Conservation (phyloP, 2,888 invertebrate genomes). For the Neocrepidodera transversa region DNA sequence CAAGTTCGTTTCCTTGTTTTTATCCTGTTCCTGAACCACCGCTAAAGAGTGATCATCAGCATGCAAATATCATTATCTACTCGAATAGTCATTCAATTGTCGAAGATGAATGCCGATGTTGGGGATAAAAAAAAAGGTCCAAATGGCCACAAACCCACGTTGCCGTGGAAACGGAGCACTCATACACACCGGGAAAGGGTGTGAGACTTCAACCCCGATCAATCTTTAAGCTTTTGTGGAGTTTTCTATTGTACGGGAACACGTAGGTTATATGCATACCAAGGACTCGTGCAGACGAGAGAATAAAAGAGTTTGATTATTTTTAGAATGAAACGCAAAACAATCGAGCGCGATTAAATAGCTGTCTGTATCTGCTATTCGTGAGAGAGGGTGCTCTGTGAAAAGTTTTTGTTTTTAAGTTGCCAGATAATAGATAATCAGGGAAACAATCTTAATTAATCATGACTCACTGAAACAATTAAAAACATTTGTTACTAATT, state of each 20-base stretch:
- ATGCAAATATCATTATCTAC: constrained; percentile 61
- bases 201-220: constrained; percentile 55
- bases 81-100: constrained; percentile 60
- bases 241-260: constrained; percentile 54
- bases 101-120: constrained; percentile 56
- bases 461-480: too few relatives aligned
- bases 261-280: constrained; percentile 46
- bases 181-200: constrained; percentile 54
- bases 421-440: too few relatives aligned
- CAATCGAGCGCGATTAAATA: constrained; percentile 7
- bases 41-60: constrained; percentile 57
- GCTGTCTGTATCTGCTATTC: constrained; percentile 2
- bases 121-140: constrained; percentile 56
- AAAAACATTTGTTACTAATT: too few relatives aligned
- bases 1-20: constrained; percentile 14
- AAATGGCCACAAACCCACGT: constrained; percentile 58
- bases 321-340: constrained; percentile 13
- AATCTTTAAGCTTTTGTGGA: constrained; percentile 58
- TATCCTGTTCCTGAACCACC: constrained; percentile 47
- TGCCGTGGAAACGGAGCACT: constrained; percentile 53
- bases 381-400: not conserved
- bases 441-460: too few relatives aligned
- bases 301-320: constrained; percentile 11
- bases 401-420: too few relatives aligned
- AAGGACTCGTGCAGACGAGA: constrained; percentile 10